phyloP scores from a whole-genome alignment of 2,888 invertebrate species.

The Lapara coniferarum region DNA sequence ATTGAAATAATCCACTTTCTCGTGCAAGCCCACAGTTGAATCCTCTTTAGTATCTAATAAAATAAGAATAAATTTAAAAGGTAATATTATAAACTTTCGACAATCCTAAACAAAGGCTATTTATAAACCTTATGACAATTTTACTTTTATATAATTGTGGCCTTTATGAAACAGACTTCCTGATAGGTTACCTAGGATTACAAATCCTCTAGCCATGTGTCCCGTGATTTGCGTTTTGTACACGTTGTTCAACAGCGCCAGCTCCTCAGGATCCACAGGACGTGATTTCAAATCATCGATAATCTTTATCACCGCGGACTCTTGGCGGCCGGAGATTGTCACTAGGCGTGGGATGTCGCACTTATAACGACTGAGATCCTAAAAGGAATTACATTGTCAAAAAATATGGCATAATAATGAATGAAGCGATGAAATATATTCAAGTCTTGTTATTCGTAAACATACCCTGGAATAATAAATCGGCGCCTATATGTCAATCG shows the following conservation, averaged over 20 bases:
- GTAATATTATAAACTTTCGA: too few relatives aligned
- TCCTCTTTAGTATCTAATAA: conserved; percentile 34
- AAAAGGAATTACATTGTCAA: conserved; percentile 14
- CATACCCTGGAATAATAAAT: too few relatives aligned
- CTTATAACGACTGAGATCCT: conserved; percentile 43
- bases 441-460: too few relatives aligned
- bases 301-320: conserved; percentile 57
- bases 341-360: conserved; percentile 73
- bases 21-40: conserved; percentile 33
- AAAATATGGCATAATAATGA: background rate
- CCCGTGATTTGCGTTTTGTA: conserved; percentile 69
- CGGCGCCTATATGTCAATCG: too few relatives aligned
- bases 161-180: conserved; percentile 24
- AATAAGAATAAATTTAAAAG: background rate
- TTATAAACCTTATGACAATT: too few relatives aligned
- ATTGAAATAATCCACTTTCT: conserved; percentile 41
- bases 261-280: conserved; percentile 73
- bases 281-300: conserved; percentile 53
- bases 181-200: conserved; percentile 62
- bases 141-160: too few relatives aligned
- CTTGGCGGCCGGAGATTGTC: conserved; percentile 82
- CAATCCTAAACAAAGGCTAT: too few relatives aligned
- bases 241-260: conserved; percentile 71
- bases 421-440: background rate
- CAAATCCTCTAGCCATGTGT: conserved; percentile 85